phyloP scores from a whole-genome alignment of 2,113 vertebrate species.

The Miniopterus natalensis region DNA sequence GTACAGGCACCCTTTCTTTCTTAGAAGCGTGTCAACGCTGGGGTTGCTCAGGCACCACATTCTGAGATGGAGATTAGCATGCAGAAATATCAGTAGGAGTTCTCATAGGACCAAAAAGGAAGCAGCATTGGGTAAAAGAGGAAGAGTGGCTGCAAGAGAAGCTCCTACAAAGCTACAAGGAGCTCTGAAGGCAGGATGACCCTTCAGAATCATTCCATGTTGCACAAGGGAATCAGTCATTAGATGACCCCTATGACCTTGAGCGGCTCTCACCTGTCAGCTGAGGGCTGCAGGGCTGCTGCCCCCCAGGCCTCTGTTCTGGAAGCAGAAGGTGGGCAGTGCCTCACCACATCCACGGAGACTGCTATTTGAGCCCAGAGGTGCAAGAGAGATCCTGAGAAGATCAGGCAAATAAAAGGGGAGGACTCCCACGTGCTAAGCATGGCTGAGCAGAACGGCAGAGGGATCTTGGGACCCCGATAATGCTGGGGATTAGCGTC shows the following conservation, averaged over 20 bases:
- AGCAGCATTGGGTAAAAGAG: neutral
- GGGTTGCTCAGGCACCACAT: neutral
- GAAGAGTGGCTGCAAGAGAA: neutral
- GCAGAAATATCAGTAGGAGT: neutral
- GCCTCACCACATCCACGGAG: accelerated
- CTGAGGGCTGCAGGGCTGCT: neutral
- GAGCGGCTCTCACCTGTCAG: neutral
- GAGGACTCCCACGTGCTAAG: neutral
- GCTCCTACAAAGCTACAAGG: accelerated
- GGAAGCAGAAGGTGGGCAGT: neutral
- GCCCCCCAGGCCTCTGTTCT: neutral
- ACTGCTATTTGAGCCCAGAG: accelerated
- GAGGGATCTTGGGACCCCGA: too few relatives aligned
- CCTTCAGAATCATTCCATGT: neutral
- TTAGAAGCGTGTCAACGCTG: neutral
- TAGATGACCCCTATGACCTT: neutral
- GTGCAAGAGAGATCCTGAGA: neutral
- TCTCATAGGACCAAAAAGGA: neutral
- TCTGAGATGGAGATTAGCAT: neutral
- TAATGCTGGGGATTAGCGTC: neutral
- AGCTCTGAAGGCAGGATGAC: accelerated
- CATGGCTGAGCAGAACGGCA: neutral
- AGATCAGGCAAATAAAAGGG: neutral
- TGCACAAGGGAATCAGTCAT: accelerated
- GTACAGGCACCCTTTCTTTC: neutral